These are phyloP conservation scores for Drosophila ohnishii DNA, from an alignment of 1,140 invertebrate species.

Conservation along the genomic window DNA sequence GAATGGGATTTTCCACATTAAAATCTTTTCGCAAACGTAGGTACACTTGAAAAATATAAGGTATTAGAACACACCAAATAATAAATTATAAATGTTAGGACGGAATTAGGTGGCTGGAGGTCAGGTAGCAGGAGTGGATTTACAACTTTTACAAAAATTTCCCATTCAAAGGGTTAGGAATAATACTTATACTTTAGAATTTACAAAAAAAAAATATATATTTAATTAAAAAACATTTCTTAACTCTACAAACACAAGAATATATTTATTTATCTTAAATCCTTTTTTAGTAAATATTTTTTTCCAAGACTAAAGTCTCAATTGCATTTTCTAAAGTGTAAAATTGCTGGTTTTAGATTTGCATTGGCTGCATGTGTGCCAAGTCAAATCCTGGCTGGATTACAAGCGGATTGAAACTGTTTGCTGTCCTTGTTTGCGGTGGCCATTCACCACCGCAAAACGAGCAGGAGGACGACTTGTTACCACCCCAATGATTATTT, in stretches of 20 bases:
- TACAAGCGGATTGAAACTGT: conserved; percentile 64
- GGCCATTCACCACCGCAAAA: conserved; percentile 44
- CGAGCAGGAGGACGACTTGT: conserved; percentile 12
- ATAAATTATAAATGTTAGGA: not conserved
- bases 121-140: too few species aligned
- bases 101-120: not conserved
- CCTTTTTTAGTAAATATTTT: not conserved
- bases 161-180: too few species aligned
- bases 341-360: conserved; percentile 29
- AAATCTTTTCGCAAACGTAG: conserved; percentile 5
- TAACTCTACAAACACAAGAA: too few species aligned
- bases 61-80: not conserved
- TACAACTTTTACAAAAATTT: not conserved
- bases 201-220: not conserved
- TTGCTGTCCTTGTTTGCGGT: conserved; percentile 63
- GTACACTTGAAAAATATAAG: not conserved
- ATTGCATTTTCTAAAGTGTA: not conserved
- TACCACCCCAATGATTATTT: conserved; percentile 59
- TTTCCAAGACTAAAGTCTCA: not conserved
- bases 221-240: not conserved
- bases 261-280: not conserved
- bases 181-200: not conserved
- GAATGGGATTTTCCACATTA: conserved; percentile 9
- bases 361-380: conserved; percentile 49
- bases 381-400: conserved; percentile 71